These are phyloP conservation scores for Megaustenia siamemsis DNA, from an alignment of 2,888 invertebrate genomes.

Conservation along the genomic window DNA sequence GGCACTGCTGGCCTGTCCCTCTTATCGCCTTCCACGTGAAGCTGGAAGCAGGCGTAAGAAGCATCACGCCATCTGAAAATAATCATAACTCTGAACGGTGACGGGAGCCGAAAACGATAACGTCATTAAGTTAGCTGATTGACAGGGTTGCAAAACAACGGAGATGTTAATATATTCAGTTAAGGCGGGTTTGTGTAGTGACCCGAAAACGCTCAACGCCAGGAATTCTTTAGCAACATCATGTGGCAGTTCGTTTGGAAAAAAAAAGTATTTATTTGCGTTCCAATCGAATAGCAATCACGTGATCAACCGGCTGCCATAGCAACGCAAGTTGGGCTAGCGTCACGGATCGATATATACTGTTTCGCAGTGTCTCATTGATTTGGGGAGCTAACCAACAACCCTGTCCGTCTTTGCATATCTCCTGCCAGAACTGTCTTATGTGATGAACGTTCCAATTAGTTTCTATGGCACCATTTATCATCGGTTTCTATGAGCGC, in stretches of 20 bases:
- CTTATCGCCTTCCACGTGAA: not conserved
- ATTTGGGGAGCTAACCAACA: slow-evolving; percentile 20
- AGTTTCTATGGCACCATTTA: not conserved
- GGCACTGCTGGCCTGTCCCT: not conserved
- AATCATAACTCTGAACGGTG: not conserved
- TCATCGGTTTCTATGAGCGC: not conserved
- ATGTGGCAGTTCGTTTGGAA: slow-evolving; percentile 35
- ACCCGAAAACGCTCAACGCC: not conserved
- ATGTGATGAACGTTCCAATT: not conserved
- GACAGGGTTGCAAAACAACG: not conserved
- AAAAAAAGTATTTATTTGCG: slow-evolving; percentile 51
- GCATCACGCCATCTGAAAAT: not conserved
- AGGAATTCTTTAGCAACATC: slow-evolving; percentile 23
- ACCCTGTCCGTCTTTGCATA: slow-evolving; percentile 13
- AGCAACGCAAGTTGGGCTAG: slow-evolving; percentile 46
- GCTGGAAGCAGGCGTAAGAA: not conserved
- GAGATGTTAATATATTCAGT: slow-evolving; percentile 2
- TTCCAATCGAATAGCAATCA: slow-evolving; percentile 38
- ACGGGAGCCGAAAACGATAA: too few species aligned
- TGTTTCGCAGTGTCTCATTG: slow-evolving; percentile 23
- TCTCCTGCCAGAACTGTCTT: slow-evolving; percentile 6
- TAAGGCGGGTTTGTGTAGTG: not conserved
- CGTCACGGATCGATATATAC: slow-evolving; percentile 37
- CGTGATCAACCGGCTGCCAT: slow-evolving; percentile 52
- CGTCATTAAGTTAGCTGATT: not conserved